Base-by-base conservation (phyloP, 2,113 vertebrate genomes). In the Pavo muticus region DNA sequence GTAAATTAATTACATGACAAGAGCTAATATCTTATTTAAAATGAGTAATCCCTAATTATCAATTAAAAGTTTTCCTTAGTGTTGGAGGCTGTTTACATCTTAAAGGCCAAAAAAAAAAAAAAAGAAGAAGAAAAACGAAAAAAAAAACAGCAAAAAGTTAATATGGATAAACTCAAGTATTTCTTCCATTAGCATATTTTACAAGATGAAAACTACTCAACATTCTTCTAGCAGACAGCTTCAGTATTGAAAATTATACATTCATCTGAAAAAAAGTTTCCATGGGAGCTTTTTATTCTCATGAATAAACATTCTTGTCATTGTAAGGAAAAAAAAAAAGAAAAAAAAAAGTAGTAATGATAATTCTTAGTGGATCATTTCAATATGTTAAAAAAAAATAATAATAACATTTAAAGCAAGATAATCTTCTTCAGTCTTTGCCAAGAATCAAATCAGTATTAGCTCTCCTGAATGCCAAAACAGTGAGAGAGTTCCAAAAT, bases 21-120 rank as follows among this genome's bases (percentile, higher is more conserved):
- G 69, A 59, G 47, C 54, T 90, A 93, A 84, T 79, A 67, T 92
- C 88, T 95, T 90, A 80, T 78, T 96, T 94, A 42, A 75, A 90
- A 84, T 35, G 16, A 94, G 37, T 35, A 91, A 64, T 81, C 69
- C 56, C 65, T 30, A 78, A 93, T 68, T 82, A 93, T 42, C 71
- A 91, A 79, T 90, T 86, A 84, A 94, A 92, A 75, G 44, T 92
- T 94, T 91, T 77, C 50, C 15, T 72, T 6, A 8, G 50, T 79
- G 29, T 37, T 71, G 57, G 44, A 65, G 17, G 65, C 17, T 37
- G 70, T 40, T 89, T 69, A 52, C n/a, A 61, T 48, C 23, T 71
- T 71, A 90, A 71, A 94, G 69, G 21, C 88, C 13, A 59, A 60
- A 92, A 47, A 21, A 47, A 47, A 48, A 23, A 76, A 61, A 20